A percentile compares a stretch with the other conserved stretches of the same genome.
These are phyloP conservation scores for Platycercus adscitus DNA, from an alignment of 2,113 vertebrate species.

Conservation along the genomic window DNA sequence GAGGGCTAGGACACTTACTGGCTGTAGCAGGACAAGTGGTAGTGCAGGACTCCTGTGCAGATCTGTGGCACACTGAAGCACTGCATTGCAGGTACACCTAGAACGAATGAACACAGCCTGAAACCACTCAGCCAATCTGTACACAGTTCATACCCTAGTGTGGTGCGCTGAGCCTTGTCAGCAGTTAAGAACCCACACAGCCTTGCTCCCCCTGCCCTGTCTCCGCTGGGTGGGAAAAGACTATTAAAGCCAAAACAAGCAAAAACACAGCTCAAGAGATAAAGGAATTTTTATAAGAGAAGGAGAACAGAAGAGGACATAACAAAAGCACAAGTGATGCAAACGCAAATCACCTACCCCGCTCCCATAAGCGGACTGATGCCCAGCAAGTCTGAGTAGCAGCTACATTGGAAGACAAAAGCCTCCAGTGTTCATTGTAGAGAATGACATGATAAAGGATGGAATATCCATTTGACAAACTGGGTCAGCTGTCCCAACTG, in stretches of 20 bases:
- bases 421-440: neutral
- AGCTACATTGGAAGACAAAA: neutral
- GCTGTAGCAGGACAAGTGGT: neutral
- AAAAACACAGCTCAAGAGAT: neutral
- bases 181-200: neutral
- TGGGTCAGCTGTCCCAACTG: neutral
- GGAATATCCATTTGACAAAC: neutral
- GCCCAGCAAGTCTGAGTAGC: neutral
- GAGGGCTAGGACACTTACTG: constrained; percentile 4
- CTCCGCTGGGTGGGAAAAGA: neutral
- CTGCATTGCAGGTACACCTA: constrained; percentile 74
- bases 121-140: neutral
- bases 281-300: neutral
- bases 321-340: neutral
- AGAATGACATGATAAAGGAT: neutral
- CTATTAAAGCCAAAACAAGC: neutral
- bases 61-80: constrained; percentile 25
- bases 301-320: neutral
- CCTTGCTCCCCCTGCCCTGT: neutral
- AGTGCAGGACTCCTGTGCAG: neutral
- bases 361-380: neutral
- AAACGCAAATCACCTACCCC: neutral
- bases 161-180: neutral
- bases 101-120: neutral
- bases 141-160: too few relatives aligned